phyloP scores from a whole-genome alignment of 2,888 invertebrate genomes.

The Ptychoptera albimana region DNA sequence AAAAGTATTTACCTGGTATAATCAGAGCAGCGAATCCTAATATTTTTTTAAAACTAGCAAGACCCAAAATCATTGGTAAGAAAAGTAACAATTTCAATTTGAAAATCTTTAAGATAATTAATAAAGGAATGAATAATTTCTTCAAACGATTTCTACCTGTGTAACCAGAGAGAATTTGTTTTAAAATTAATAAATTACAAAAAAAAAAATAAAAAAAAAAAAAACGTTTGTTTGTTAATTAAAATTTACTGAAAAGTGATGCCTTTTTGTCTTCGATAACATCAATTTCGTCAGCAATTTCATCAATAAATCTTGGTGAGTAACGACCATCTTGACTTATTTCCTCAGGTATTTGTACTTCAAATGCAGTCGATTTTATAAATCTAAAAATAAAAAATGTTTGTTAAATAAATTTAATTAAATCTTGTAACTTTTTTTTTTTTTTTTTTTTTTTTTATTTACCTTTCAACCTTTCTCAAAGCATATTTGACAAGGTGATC shows the following conservation, averaged over 20 bases:
- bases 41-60: conserved; percentile 73
- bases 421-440: background rate
- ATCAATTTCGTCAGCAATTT: conserved; percentile 70
- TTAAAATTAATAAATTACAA: conserved; percentile 2
- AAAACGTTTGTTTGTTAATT: conserved; percentile 4
- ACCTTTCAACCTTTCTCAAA: conserved; percentile 56
- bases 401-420: background rate
- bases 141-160: conserved; percentile 65
- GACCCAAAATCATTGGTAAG: conserved; percentile 64
- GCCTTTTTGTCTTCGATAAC: conserved; percentile 69
- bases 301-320: conserved; percentile 66
- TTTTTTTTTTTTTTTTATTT: too few relatives aligned
- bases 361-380: conserved; percentile 59
- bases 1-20: conserved; percentile 38
- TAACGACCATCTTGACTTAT: conserved; percentile 59
- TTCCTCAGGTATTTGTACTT: conserved; percentile 56
- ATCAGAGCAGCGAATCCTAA: conserved; percentile 65
- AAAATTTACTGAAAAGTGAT: conserved; percentile 57
- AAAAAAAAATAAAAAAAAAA: conserved; percentile 4
- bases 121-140: conserved; percentile 67
- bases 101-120: conserved; percentile 67
- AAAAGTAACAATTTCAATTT: conserved; percentile 68
- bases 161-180: conserved; percentile 13
- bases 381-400: conserved; percentile 34
- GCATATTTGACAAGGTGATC: conserved; percentile 63